Evolutionary conservation across 1,140 invertebrate genomes (phyloP).

Genomic region (Parapsyche elsis): DNA sequence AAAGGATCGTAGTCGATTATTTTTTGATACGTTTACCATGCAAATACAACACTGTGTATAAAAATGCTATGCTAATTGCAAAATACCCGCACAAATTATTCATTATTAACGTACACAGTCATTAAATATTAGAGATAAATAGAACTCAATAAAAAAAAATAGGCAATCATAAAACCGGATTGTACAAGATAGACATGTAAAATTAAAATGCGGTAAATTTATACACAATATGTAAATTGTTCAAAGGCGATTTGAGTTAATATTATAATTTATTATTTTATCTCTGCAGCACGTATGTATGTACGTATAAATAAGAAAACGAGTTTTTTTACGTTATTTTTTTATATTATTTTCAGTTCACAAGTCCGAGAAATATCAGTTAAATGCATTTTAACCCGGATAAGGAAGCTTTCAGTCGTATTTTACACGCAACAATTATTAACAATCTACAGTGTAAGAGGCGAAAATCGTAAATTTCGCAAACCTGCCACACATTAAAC

Average conservation of each 20-base stretch:
- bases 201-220: not conserved
- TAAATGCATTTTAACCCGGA: not conserved
- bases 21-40: too few relatives aligned
- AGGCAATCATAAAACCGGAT: not conserved
- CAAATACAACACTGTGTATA: too few relatives aligned
- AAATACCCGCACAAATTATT: not conserved
- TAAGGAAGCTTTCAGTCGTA: constrained; percentile 1
- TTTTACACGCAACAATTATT: not conserved
- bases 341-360: not conserved
- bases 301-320: not conserved
- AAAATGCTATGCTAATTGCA: not conserved
- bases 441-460: not conserved
- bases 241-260: not conserved
- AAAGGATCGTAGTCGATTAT: too few relatives aligned
- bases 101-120: constrained; percentile 2
- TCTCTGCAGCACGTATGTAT: too few relatives aligned
- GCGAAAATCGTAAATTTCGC: constrained; percentile 30
- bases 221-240: not conserved
- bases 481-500: constrained; percentile 44
- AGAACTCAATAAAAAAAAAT: not conserved
- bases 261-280: not conserved
- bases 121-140: constrained; percentile 18
- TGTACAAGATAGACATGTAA: not conserved
- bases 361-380: too few relatives aligned
- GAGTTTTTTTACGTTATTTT: not conserved